Evolutionary conservation across 2,797 vertebrate species (phyloP), one percentile per base, ranked within the genome.

Genomic region (Psittacula derbiana): DNA sequence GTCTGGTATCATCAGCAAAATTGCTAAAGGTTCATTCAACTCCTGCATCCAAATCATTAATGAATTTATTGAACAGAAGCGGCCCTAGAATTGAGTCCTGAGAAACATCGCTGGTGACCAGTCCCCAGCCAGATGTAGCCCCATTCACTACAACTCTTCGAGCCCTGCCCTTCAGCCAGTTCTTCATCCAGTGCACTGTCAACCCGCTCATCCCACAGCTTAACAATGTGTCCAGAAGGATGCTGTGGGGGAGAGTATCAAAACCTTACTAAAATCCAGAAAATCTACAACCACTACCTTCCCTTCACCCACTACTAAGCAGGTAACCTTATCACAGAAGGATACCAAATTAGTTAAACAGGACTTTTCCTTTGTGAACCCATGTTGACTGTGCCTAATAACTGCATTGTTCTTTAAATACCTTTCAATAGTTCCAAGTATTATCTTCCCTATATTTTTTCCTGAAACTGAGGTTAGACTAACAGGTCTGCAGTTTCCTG

Each of bases 41-140:
- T 61, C 5, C 46, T 38, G 6, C 43, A 52, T 10, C 5, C 25
- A 61, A 23, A 38, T 24, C 12, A 31, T 2, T 40, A 14, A 46
- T 33, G 67, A 46, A 31, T 8, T n/a, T 3, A 70, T 27, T 74
- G 21, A 75, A 79, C 20, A 55, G 43, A 8, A 64, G 4, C 36
- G 21, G 30, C 9, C 7, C 25, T 47, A 15, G 33, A 66, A 78
- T 0, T 41, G 6, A 65, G 5, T 19, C 14, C 25, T 64, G 43
- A 74, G 18, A n/a, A 74, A 50, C 27, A 60, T 6, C 1, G 1
- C 7, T 43, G 14, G 15, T 16, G 11, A 66, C 8, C 2, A 3
- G 10, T 23, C 3, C 2, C 11, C 19, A 72, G 20, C 0, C 14
- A 52, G 14, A 50, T 11, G 14, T 2, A 85, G 40, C 3, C 10